Percentiles rank a stretch among this genome's conserved stretches.
phyloP scores from a whole-genome alignment of 1,140 invertebrate genomes.

The Trypoxylus dichotomus region DNA sequence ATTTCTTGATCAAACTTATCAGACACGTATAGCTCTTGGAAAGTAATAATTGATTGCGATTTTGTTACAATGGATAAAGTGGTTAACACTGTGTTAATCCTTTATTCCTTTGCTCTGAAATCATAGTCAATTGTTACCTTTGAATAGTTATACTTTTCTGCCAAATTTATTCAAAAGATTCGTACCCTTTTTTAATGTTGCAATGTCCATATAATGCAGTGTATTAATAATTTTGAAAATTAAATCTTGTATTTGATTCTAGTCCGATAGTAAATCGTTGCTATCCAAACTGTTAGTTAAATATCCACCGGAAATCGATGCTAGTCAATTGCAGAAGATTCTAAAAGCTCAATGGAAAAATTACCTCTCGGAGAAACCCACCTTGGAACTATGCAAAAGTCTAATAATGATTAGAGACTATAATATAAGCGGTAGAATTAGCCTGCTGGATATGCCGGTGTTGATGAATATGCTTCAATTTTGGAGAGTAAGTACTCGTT shows the following conservation, averaged over 20 bases:
- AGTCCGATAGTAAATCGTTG: constrained; percentile 58
- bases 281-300: constrained; percentile 57
- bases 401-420: constrained; percentile 70
- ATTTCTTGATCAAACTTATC: no score
- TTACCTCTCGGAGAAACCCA: constrained; percentile 56
- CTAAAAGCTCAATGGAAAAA: constrained; percentile 63
- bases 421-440: constrained; percentile 66
- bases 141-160: no score
- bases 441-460: constrained; percentile 61
- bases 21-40: no score
- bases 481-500: constrained; percentile 67
- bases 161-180: no score
- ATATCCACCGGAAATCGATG: constrained; percentile 68
- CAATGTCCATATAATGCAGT: no score
- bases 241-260: background rate
- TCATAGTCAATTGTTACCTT: no score
- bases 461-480: constrained; percentile 68
- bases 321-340: constrained; percentile 63
- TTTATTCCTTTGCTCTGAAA: no score
- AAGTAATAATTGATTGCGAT: no score
- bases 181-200: no score
- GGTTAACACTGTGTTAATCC: no score
- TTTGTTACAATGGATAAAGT: no score
- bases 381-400: constrained; percentile 65
- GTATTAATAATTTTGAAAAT: no score